Evolutionary conservation across 2,888 invertebrate genomes (phyloP), one percentile per base, ranked within the genome.

Genomic region (Agriopis aurantiaria): DNA sequence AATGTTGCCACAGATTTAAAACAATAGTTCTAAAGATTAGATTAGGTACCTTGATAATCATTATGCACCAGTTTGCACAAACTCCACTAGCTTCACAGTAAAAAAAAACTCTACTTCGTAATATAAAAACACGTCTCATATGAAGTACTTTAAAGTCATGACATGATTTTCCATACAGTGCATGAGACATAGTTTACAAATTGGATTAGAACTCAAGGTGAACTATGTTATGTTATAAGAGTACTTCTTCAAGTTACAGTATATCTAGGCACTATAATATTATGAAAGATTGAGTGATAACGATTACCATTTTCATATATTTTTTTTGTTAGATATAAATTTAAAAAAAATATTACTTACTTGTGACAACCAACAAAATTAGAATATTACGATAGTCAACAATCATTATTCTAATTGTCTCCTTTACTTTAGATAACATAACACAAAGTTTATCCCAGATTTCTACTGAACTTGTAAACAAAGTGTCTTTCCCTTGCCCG

Each of bases 131-230:
- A 61, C 57, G 40, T 62, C 57, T 41, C 9, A n/a, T 7, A 14
- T 45, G 2, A 33, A 61, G 45, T 40, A 46, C 12, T 40, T 57
- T 51, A 23, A 40, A 59, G 48, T 48, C 59, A 60, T 65, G 57
- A 65, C 65, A 69, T 65, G 51, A 61, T 69, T 69, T 68, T 46
- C 61, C 45, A 62, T 53, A 65, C 51, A 51, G 43, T 14, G 46
- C 33, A 52, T 58, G 70, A 63, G 62, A 45, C 59, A 66, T 57
- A 66, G 58, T 64, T 67, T 64, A 64, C 67, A 71, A 67, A 67
- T 69, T 69, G 65, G 69, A 69, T 69, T 71, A 56, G 61, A 65
- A 53, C 43, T 61, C 65, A 65, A 68, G 64, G 65, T 55, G 41
- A 65, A 57, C 40, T 8, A 41, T 56, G 46, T 53, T 33, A 23